Conservation (phyloP, 2,113 vertebrate species). For the Chiloscyllium plagiosum region DNA sequence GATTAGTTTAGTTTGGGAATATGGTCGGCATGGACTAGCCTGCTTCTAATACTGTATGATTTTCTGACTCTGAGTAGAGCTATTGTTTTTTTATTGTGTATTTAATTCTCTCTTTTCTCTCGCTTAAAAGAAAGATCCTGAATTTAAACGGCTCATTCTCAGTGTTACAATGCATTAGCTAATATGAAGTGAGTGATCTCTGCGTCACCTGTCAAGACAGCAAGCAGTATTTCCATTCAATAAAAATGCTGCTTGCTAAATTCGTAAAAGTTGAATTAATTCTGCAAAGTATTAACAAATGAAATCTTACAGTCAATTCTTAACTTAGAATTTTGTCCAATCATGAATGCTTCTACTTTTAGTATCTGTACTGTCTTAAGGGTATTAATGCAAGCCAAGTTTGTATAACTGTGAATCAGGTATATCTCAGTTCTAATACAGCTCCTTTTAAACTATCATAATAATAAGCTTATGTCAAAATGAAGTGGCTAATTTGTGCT, state of each 20-base stretch:
- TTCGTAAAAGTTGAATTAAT: neutral
- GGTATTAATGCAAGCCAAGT: neutral
- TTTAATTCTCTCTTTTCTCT: neutral
- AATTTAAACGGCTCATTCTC: constrained; percentile 27
- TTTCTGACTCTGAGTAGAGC: neutral
- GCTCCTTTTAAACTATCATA: neutral
- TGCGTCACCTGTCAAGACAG: neutral
- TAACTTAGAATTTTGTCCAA: neutral
- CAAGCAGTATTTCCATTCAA: neutral
- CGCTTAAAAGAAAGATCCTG: neutral
- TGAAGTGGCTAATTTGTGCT: neutral
- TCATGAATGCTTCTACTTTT: neutral
- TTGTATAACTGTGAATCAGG: neutral
- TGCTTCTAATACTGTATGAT: no score
- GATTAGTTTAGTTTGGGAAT: no score
- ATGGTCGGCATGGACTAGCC: no score
- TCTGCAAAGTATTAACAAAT: neutral
- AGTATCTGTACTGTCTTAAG: neutral
- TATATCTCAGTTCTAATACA: neutral
- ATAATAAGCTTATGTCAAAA: neutral
- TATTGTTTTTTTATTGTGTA: neutral
- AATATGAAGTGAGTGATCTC: neutral
- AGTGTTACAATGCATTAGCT: constrained; percentile 32
- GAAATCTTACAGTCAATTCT: neutral
- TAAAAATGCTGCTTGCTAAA: neutral